phyloP scores from a whole-genome alignment of 2,797 vertebrate genomes.

The Anolis apletophallus region DNA sequence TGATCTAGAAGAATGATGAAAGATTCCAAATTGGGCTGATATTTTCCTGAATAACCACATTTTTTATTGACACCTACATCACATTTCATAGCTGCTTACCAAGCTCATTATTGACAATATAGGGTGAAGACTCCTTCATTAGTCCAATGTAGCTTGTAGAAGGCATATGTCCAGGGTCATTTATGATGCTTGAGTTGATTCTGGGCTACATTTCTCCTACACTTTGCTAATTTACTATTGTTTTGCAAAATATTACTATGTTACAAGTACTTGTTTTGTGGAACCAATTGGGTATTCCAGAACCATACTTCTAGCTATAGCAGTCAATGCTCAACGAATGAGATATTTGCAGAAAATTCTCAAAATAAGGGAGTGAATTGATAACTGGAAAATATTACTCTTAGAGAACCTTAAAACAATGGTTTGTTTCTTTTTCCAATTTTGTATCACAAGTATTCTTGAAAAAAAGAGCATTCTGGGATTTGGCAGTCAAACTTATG shows the following conservation, averaged over 20 bases:
- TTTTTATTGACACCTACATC: too few species aligned
- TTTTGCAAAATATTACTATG: background rate
- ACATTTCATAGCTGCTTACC: too few species aligned
- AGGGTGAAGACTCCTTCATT: background rate
- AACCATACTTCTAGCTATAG: background rate
- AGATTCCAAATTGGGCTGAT: too few species aligned
- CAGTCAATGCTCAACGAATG: background rate
- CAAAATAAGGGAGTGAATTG: background rate
- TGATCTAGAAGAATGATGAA: too few species aligned
- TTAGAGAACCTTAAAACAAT: background rate
- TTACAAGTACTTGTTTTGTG: background rate
- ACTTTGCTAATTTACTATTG: background rate
- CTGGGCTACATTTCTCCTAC: background rate
- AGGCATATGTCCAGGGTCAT: background rate
- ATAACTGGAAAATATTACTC: background rate
- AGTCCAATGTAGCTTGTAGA: background rate
- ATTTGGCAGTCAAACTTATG: background rate
- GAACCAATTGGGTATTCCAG: background rate
- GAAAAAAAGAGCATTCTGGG: background rate
- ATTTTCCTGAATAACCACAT: too few species aligned
- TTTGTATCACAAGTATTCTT: accelerated
- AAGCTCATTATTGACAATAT: too few species aligned
- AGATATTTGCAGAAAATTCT: background rate
- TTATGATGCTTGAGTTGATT: too few species aligned
- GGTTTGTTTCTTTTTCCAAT: background rate